Conservation (phyloP, 1,140 invertebrate species). For the Drosophila nannoptera region DNA sequence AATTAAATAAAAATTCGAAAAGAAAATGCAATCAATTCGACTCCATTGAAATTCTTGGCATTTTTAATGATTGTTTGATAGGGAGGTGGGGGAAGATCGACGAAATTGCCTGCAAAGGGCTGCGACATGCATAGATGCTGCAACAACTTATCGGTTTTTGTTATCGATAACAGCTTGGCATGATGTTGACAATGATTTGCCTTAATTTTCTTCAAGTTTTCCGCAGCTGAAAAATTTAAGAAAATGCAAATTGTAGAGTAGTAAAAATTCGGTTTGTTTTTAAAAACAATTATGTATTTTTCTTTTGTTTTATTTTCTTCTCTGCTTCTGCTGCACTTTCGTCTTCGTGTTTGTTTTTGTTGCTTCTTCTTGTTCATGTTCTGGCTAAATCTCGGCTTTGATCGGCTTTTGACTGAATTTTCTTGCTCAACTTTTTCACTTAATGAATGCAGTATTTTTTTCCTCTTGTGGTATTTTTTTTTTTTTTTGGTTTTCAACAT, state of each 20-base stretch:
- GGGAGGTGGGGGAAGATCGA: too few species aligned
- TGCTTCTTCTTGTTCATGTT: slow-evolving; percentile 11
- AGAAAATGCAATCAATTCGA: slow-evolving; percentile 3
- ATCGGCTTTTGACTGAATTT: slow-evolving; percentile 16
- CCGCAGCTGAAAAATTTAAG: not conserved
- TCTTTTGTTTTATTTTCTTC: slow-evolving; percentile 28
- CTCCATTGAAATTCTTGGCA: too few species aligned
- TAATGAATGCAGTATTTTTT: slow-evolving; percentile 40
- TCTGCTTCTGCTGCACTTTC: slow-evolving; percentile 11
- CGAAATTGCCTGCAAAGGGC: too few species aligned
- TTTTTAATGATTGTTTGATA: too few species aligned
- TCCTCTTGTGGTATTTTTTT: not conserved
- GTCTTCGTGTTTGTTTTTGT: slow-evolving; percentile 6
- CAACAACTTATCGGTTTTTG: too few species aligned
- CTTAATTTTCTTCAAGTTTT: too few species aligned
- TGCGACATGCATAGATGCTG: too few species aligned
- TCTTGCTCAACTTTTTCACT: slow-evolving; percentile 26
- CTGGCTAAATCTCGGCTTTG: slow-evolving; percentile 4
- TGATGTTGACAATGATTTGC: too few species aligned
- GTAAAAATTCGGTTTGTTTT: slow-evolving; percentile 20
- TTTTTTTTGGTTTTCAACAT: slow-evolving; percentile 22
- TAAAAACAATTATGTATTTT: slow-evolving; percentile 47
- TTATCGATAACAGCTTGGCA: too few species aligned
- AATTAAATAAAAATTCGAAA: slow-evolving; percentile 34
- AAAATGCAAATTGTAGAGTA: not conserved